phyloP scores from a whole-genome alignment of 2,888 invertebrate species.

The Microctonus hyperodae region DNA sequence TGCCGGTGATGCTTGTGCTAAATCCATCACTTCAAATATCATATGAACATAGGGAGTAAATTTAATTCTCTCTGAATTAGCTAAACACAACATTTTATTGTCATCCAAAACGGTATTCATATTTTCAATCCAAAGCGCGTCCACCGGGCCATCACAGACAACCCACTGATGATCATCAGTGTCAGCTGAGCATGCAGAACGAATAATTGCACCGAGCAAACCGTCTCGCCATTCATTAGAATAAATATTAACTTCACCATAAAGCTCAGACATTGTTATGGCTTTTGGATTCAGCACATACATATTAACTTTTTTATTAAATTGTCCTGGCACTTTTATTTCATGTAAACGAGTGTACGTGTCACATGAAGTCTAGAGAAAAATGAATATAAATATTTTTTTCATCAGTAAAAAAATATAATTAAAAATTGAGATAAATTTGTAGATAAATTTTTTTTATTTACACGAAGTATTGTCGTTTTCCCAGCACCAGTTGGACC shows the following conservation, averaged over 20 bases:
- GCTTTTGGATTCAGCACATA: slow-evolving; percentile 90
- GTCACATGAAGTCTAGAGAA: slow-evolving; percentile 72
- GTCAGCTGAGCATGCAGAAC: slow-evolving; percentile 68
- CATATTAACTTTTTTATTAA: slow-evolving; percentile 77
- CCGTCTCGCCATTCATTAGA: slow-evolving; percentile 94
- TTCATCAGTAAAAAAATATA: not conserved
- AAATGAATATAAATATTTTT: not conserved
- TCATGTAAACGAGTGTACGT: slow-evolving; percentile 74
- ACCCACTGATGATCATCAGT: slow-evolving; percentile 87
- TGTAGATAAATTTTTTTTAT: slow-evolving; percentile 35
- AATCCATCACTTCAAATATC: slow-evolving; percentile 82
- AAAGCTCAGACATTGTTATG: slow-evolving; percentile 85
- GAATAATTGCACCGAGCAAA: slow-evolving; percentile 75
- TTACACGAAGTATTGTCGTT: slow-evolving; percentile 76
- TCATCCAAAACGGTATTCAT: slow-evolving; percentile 93
- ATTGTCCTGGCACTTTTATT: slow-evolving; percentile 66
- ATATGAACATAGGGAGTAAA: slow-evolving; percentile 88
- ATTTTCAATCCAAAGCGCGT: slow-evolving; percentile 94
- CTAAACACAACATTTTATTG: slow-evolving; percentile 91
- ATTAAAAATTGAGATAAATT: not conserved
- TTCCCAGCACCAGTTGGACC: slow-evolving; percentile 92
- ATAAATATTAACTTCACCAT: slow-evolving; percentile 83
- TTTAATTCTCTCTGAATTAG: slow-evolving; percentile 90
- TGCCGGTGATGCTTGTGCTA: slow-evolving; percentile 90
- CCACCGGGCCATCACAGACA: slow-evolving; percentile 90